Percentiles rank a stretch among this genome's conserved stretches.
Evolutionary conservation across 1,140 invertebrate genomes (phyloP).

Genomic region (Colletes latitarsis): DNA sequence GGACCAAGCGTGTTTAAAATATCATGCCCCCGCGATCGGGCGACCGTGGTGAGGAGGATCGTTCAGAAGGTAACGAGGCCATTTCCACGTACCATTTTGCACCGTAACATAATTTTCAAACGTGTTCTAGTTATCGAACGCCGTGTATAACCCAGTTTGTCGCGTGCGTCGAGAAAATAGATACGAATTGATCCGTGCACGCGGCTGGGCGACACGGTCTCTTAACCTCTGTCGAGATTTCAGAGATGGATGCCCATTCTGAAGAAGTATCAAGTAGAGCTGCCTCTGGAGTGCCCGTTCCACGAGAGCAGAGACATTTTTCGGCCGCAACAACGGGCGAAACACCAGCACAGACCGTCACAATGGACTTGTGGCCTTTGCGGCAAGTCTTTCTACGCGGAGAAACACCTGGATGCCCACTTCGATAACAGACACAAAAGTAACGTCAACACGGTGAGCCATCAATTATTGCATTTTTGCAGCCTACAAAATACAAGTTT

Average conservation of each 20-base stretch:
- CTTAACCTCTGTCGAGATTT: slow-evolving; percentile 43
- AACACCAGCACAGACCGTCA: slow-evolving; percentile 90
- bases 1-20: slow-evolving; percentile 92
- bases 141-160: no score
- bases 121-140: no score
- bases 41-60: slow-evolving; percentile 92
- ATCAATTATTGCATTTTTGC: no score
- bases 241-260: slow-evolving; percentile 94
- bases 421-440: slow-evolving; percentile 94
- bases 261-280: slow-evolving; percentile 89
- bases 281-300: slow-evolving; percentile 94
- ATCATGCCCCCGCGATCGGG: slow-evolving; percentile 93
- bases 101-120: no score
- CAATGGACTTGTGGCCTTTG: slow-evolving; percentile 96
- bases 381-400: slow-evolving; percentile 95
- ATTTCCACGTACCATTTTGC: no score
- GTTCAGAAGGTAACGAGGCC: slow-evolving; percentile 87
- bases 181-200: neutral
- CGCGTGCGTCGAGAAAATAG: no score
- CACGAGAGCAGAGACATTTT: slow-evolving; percentile 93
- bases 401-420: slow-evolving; percentile 93
- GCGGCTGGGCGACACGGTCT: neutral
- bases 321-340: slow-evolving; percentile 90
- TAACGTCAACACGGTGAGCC: slow-evolving; percentile 89
- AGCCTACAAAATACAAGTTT: no score